Conservation (phyloP, 2,797 vertebrate genomes). For the Chaetodon trifasciatus region DNA sequence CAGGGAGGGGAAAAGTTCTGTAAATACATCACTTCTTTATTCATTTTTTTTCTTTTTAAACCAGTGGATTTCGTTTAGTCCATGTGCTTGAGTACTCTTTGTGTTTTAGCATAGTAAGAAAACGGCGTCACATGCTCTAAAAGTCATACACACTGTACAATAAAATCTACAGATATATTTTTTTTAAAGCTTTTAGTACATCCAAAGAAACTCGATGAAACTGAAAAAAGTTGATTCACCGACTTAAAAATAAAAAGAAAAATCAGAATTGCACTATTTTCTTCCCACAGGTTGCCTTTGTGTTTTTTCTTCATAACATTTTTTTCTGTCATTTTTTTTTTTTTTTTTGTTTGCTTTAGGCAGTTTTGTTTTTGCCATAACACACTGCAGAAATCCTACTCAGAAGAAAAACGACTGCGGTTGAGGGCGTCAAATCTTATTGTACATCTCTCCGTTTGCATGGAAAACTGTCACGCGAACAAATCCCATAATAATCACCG, state of each 20-base stretch:
- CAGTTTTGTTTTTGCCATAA: constrained; percentile 54
- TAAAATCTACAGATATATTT: constrained; percentile 83
- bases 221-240: constrained; percentile 49
- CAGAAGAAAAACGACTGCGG: constrained; percentile 45
- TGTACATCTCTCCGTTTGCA: constrained; percentile 51
- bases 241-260: constrained; percentile 46
- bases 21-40: constrained; percentile 37
- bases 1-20: constrained; percentile 48
- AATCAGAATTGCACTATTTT: constrained; percentile 67
- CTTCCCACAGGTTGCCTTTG: constrained; percentile 45
- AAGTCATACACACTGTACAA: constrained; percentile 87
- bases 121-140: constrained; percentile 87
- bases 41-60: constrained; percentile 33
- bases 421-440: constrained; percentile 57
- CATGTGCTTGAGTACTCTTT: constrained; percentile 82
- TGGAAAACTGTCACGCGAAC: constrained; percentile 44
- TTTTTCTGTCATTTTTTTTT: constrained; percentile 21
- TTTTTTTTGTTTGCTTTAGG: constrained; percentile 49
- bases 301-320: constrained; percentile 40
- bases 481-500: constrained; percentile 38
- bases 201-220: constrained; percentile 72
- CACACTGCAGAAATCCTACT: constrained; percentile 61
- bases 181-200: constrained; percentile 86
- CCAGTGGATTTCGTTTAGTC: constrained; percentile 61
- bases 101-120: constrained; percentile 83